Evolutionary conservation across 2,113 vertebrate genomes (phyloP).

Genomic region (Ammodytes dubius): DNA sequence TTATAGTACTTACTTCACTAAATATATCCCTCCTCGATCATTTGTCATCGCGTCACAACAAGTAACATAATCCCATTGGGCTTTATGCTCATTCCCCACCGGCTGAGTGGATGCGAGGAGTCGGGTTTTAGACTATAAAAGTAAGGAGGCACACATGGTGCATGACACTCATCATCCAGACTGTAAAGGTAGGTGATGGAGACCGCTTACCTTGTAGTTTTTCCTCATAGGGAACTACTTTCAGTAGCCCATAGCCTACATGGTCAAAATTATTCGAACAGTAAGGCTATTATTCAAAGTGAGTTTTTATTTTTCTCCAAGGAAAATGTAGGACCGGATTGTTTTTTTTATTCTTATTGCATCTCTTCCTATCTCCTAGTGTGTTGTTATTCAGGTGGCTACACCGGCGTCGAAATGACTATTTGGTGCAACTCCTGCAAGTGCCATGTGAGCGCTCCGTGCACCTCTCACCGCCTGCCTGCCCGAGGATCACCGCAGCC

Average conservation of each 20-base stretch:
- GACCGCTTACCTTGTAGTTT: not conserved
- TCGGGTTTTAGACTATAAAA: constrained; percentile 83
- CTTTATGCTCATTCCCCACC: constrained; percentile 14
- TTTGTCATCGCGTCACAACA: constrained; percentile 83
- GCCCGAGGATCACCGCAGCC: constrained; percentile 34
- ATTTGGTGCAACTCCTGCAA: constrained; percentile 84
- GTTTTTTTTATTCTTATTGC: not conserved
- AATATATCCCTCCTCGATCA: constrained; percentile 79
- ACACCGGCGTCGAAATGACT: constrained; percentile 75
- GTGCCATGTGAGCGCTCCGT: constrained; percentile 66
- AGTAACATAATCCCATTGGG: constrained; percentile 68
- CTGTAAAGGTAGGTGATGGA: constrained; percentile 50
- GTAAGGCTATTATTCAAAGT: not conserved
- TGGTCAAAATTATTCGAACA: not conserved
- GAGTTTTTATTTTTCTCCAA: not conserved
- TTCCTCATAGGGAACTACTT: not conserved
- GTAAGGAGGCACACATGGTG: constrained; percentile 58
- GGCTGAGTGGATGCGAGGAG: constrained; percentile 64
- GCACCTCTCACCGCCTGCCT: constrained; percentile 48
- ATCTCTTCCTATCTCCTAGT: not conserved
- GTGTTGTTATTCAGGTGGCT: not conserved
- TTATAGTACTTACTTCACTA: constrained; percentile 78
- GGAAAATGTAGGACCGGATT: not conserved
- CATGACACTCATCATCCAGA: constrained; percentile 60
- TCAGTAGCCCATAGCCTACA: no score